Conservation (phyloP, 2,797 vertebrate species). For the Erethizon dorsatum region DNA sequence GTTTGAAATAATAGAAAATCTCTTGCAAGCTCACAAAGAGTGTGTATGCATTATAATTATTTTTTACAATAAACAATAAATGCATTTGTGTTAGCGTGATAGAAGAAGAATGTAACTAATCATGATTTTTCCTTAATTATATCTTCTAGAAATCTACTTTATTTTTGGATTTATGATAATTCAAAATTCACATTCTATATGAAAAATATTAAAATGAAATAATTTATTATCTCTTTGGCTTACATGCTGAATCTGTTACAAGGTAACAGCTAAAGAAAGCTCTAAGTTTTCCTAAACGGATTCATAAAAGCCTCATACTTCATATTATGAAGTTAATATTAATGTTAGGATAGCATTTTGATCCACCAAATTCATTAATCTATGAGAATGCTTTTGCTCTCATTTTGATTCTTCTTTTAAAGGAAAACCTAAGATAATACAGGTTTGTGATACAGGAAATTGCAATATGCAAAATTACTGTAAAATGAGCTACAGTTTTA, state of each 20-base stretch:
- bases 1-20: neutral
- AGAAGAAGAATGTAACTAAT: neutral
- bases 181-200: neutral
- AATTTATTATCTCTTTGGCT: constrained; percentile 36
- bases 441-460: neutral
- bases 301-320: neutral
- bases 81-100: neutral
- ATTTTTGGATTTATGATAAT: constrained; percentile 47
- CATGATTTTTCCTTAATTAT: neutral
- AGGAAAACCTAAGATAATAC: neutral
- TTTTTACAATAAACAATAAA: constrained; percentile 3
- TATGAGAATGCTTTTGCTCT: constrained; percentile 23
- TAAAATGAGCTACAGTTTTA: neutral
- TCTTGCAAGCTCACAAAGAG: neutral
- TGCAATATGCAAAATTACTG: neutral
- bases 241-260: constrained; percentile 54
- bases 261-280: neutral
- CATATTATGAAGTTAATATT: constrained; percentile 59
- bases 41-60: neutral
- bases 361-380: neutral
- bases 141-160: constrained; percentile 7
- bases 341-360: constrained; percentile 16
- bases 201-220: constrained; percentile 36
- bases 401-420: constrained; percentile 34
- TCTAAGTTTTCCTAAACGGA: constrained; percentile 13